Evolutionary conservation across 1,140 invertebrate species (phyloP).

Genomic region (Teleogryllus occipitalis): DNA sequence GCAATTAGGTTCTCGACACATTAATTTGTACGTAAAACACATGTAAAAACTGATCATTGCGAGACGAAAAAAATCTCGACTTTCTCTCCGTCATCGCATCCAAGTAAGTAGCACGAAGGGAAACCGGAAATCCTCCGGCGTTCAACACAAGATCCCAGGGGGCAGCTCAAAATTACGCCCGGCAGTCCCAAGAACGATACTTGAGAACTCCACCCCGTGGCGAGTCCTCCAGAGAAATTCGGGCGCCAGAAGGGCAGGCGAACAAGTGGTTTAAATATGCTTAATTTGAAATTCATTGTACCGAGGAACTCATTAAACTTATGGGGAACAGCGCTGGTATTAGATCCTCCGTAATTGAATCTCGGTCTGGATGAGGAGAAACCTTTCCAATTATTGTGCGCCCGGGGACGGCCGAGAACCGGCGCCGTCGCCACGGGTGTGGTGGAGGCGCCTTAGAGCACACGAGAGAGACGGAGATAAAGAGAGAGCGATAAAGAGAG

Average conservation of each 20-base stretch:
- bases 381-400: not conserved
- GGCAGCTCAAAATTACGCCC: too few relatives aligned
- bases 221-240: too few relatives aligned
- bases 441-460: not conserved
- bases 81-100: too few relatives aligned
- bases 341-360: not conserved
- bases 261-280: conserved; percentile 5
- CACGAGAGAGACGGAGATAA: not conserved
- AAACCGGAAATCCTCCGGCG: too few relatives aligned
- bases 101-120: too few relatives aligned
- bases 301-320: not conserved
- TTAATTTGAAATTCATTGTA: conserved; percentile 6
- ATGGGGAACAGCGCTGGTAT: not conserved
- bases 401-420: too few relatives aligned
- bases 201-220: not conserved
- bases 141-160: too few relatives aligned
- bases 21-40: too few relatives aligned
- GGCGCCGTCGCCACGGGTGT: not conserved
- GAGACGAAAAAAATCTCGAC: too few relatives aligned
- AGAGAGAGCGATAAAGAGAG: not conserved
- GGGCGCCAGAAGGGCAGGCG: too few relatives aligned
- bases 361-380: not conserved
- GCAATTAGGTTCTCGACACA: too few relatives aligned
- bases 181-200: not conserved
- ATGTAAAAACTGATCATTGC: too few relatives aligned